Evolutionary conservation across 2,113 vertebrate genomes (phyloP), one percentile per base, ranked within the genome.

Genomic region (Psettodes erumei): DNA sequence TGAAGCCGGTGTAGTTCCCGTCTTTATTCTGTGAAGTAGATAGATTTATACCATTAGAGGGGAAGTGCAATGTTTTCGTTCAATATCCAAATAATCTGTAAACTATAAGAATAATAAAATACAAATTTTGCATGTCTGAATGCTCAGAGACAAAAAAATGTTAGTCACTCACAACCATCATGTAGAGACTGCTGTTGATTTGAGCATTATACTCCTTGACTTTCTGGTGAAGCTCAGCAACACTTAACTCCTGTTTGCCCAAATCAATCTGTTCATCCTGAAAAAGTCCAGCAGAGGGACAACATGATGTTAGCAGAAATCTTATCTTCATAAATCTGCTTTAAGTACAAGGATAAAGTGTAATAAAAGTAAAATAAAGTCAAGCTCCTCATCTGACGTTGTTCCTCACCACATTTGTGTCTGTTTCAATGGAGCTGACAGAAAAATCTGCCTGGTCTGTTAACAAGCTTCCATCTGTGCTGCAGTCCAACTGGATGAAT

Each of bases 121-220:
- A 10, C 37, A 64, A 50, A 18, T 21, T 45, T 37, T 51, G 7
- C 10, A 16, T 16, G 27, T 21, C 16, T 66, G 8, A 27, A 71
- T 32, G 28, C 37, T 28, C 18, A 30, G 16, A 37, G 6, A n/a
- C n/a, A 33, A 28, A 32, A 23, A 30, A 35, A 10, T 32, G 25
- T 32, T 2, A 9, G 15, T 66, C 23, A 76, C 95, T 75, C 89
- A 98, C 98, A 93, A 95, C 81, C 86, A 95, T 95, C 98, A 99
- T 99, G 92, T 95, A 96, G 84, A 98, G 96, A 83, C 96, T 98
- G 89, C 94, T 97, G 91, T 96, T 97, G 88, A 97, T 96, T 89
- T 97, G 96, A 77, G 95, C 92, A 70, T 99, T 99, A 86, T 98
- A 99, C 73, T 98, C 96, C 83, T 95, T 96, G 69, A 99, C 95